Percentiles rank a stretch among this genome's conserved stretches.
Evolutionary conservation across 2,888 invertebrate species (phyloP).

Genomic region (Gastrophysa polygoni): DNA sequence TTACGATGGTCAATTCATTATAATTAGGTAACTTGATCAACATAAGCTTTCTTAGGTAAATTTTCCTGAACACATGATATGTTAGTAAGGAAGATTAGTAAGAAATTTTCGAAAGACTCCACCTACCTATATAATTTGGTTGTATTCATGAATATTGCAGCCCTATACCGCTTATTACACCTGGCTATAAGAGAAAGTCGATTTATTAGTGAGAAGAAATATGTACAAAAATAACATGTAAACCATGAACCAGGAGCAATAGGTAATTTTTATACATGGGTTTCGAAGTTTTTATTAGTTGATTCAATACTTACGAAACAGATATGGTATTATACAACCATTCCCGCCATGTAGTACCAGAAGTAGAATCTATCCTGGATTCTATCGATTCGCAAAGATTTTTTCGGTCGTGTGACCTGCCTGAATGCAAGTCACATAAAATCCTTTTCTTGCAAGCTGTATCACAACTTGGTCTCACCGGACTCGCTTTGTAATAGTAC

Average conservation of each 20-base stretch:
- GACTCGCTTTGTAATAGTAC: slow-evolving; percentile 89
- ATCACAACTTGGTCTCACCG: slow-evolving; percentile 80
- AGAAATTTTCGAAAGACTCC: slow-evolving; percentile 15
- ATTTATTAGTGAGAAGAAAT: background rate
- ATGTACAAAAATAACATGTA: slow-evolving; percentile 8
- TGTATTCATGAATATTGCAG: background rate
- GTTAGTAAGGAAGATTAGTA: background rate
- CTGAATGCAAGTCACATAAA: slow-evolving; percentile 85
- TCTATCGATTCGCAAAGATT: slow-evolving; percentile 82
- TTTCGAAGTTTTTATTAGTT: background rate
- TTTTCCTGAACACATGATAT: too few species aligned
- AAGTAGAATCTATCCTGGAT: slow-evolving; percentile 79
- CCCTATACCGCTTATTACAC: slow-evolving; percentile 16
- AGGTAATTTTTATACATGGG: too few species aligned
- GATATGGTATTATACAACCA: slow-evolving; percentile 89
- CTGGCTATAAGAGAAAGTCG: slow-evolving; percentile 26
- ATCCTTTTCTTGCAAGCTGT: slow-evolving; percentile 85
- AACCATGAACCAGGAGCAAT: slow-evolving; percentile 2
- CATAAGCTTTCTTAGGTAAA: too few species aligned
- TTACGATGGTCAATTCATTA: too few species aligned
- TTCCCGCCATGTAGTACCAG: slow-evolving; percentile 80
- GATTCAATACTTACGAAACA: slow-evolving; percentile 86
- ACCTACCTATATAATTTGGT: slow-evolving; percentile 20
- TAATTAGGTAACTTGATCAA: too few species aligned
- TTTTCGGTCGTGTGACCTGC: slow-evolving; percentile 84